phyloP scores from a whole-genome alignment of 2,113 vertebrate genomes.

The Pelodiscus sinensis region DNA sequence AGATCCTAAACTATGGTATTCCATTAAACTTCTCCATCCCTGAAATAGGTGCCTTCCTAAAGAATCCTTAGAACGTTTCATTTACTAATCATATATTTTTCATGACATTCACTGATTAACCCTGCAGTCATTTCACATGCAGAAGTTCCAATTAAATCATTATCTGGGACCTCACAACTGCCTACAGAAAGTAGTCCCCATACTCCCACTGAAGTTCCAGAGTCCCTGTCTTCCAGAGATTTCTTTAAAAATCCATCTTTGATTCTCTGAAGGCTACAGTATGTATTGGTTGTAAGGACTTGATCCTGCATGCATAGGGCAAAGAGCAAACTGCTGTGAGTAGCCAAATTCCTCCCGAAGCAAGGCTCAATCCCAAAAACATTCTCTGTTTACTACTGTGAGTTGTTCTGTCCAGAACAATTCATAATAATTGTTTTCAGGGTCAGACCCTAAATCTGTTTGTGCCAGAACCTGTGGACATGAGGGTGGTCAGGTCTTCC shows the following conservation, averaged over 20 bases:
- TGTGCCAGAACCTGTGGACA: neutral
- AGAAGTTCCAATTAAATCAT: rapidly evolving
- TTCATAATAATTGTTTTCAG: neutral
- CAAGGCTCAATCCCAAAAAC: neutral
- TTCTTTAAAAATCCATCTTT: neutral
- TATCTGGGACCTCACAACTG: neutral
- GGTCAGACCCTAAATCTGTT: neutral
- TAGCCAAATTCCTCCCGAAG: neutral
- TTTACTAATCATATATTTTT: neutral
- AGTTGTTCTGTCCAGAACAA: neutral
- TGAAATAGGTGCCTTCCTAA: rapidly evolving
- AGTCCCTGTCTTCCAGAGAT: neutral
- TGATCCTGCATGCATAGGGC: neutral
- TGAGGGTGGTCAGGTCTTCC: neutral
- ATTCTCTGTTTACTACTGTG: neutral
- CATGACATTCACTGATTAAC: rapidly evolving
- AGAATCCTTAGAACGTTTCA: rapidly evolving
- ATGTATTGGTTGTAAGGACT: neutral
- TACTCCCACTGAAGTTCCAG: neutral
- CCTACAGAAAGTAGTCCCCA: neutral
- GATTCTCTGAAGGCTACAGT: neutral
- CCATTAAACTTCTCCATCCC: neutral
- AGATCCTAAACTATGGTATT: neutral
- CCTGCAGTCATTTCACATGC: rapidly evolving
- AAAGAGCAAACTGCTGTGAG: neutral